Evolutionary conservation across 2,797 vertebrate species (phyloP).

Genomic region (Lycodopsis pacificus): DNA sequence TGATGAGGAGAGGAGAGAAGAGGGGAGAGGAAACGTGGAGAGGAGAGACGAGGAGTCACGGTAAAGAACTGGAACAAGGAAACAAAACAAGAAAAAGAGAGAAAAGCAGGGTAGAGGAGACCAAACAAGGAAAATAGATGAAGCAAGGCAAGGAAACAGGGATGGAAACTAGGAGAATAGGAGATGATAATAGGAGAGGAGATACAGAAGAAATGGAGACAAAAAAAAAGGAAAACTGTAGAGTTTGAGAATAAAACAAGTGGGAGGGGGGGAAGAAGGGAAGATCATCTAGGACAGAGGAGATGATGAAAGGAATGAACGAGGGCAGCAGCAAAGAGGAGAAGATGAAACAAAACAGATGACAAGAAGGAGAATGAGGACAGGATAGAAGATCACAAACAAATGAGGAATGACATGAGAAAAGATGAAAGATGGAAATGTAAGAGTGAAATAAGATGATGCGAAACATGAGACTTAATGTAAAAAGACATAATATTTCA

Average conservation of each 20-base stretch:
- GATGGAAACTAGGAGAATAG: background rate
- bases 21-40: too few relatives aligned
- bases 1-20: background rate
- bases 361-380: background rate
- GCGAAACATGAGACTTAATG: background rate
- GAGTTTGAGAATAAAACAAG: background rate
- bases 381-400: background rate
- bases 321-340: background rate
- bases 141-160: background rate
- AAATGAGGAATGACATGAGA: background rate
- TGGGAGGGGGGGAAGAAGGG: background rate
- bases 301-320: background rate
- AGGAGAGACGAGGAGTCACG: background rate
- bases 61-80: background rate
- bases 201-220: background rate
- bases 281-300: constrained; percentile 2
- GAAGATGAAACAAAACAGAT: background rate
- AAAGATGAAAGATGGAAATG: background rate
- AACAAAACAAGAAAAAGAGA: background rate
- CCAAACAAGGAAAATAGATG: background rate
- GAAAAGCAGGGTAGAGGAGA: background rate
- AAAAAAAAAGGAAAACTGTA: background rate
- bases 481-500: constrained; percentile 18
- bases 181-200: background rate
- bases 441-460: background rate